A percentile compares a stretch with the other conserved stretches of the same genome.
These are phyloP conservation scores for Crocallis elinguaria DNA, from an alignment of 2,888 invertebrate species.

Conservation along the genomic window DNA sequence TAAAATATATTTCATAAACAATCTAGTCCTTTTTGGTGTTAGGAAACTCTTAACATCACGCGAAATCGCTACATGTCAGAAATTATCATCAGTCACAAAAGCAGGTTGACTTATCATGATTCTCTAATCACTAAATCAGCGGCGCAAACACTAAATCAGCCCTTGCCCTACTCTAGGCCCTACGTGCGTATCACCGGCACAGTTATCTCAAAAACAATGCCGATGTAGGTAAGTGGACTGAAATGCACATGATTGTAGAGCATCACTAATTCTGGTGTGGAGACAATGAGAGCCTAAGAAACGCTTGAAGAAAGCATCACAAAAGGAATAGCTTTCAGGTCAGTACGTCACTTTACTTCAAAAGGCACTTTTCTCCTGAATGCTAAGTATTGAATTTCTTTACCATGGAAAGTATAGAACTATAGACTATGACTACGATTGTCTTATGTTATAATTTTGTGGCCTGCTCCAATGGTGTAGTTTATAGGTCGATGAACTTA, in stretches of 20 bases:
- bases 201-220: conserved; percentile 38
- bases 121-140: no score
- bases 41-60: no score
- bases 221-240: conserved; percentile 33
- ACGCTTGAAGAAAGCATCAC: conserved; percentile 10
- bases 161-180: conserved; percentile 5
- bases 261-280: conserved; percentile 9
- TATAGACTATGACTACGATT: no score
- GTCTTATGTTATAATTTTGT: no score
- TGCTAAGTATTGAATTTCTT: not conserved
- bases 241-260: conserved; percentile 4
- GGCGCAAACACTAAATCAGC: not conserved
- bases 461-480: no score
- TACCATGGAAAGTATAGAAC: conserved; percentile 9
- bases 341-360: not conserved
- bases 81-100: no score
- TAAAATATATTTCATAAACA: no score
- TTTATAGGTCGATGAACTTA: no score
- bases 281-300: conserved; percentile 9
- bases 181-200: conserved; percentile 5
- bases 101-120: no score
- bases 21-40: no score
- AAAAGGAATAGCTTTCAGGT: conserved; percentile 17
- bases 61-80: no score
- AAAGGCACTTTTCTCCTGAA: conserved; percentile 4